phyloP scores from a whole-genome alignment of 2,888 invertebrate species.

The Brenthis daphne region DNA sequence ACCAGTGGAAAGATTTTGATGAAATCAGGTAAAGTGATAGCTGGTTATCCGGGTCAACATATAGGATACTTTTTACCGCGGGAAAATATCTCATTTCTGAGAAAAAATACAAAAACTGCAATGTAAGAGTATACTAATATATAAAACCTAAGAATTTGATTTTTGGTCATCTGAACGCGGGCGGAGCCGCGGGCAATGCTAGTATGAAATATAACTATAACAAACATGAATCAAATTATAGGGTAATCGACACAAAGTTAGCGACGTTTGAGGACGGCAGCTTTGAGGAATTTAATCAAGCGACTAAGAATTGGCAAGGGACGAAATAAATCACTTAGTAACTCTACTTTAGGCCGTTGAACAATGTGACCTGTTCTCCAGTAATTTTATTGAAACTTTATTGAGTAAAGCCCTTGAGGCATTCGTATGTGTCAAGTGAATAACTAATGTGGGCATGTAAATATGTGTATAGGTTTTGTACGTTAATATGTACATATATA shows the following conservation, averaged over 20 bases:
- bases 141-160: too few relatives aligned
- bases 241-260: slow-evolving; percentile 70
- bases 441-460: neutral
- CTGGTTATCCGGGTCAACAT: too few relatives aligned
- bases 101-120: too few relatives aligned
- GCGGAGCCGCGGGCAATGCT: too few relatives aligned
- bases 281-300: slow-evolving; percentile 72
- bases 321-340: slow-evolving; percentile 59
- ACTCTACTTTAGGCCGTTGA: slow-evolving; percentile 33
- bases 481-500: neutral
- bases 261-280: slow-evolving; percentile 58
- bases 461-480: slow-evolving; percentile 4
- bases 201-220: neutral
- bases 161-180: too few relatives aligned
- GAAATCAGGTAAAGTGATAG: too few relatives aligned
- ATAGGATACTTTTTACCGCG: too few relatives aligned
- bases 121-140: too few relatives aligned
- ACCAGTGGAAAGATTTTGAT: too few relatives aligned
- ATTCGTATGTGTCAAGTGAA: slow-evolving; percentile 12
- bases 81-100: too few relatives aligned
- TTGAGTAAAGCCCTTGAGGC: slow-evolving; percentile 24
- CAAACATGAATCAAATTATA: slow-evolving; percentile 57
- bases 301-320: slow-evolving; percentile 65
- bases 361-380: slow-evolving; percentile 38
- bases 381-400: slow-evolving; percentile 40